Conservation (phyloP, 2,113 vertebrate species). For the Ariopsis seemanni region DNA sequence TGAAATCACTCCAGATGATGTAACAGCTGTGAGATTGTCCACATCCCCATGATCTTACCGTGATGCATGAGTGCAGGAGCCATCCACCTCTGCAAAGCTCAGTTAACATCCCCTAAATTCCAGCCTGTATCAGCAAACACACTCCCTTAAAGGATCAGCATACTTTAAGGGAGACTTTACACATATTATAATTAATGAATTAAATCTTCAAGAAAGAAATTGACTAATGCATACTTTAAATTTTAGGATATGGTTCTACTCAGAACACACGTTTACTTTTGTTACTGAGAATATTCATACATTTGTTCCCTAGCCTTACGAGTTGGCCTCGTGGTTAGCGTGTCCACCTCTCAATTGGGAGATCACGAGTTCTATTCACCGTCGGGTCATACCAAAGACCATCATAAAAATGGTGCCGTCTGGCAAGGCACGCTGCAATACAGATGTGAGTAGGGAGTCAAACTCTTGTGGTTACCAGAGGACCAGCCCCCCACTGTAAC, state of each 20-base stretch:
- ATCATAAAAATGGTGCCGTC: no score
- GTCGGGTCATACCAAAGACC: no score
- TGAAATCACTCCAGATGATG: slow-evolving; percentile 55
- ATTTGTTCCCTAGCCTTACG: background rate
- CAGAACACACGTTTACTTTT: background rate
- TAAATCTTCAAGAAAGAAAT: background rate
- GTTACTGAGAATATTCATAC: background rate
- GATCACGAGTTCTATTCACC: no score
- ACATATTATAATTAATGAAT: background rate
- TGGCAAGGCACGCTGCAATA: no score
- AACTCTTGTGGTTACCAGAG: no score
- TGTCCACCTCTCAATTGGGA: no score
- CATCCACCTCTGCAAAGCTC: background rate
- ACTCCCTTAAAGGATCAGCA: background rate
- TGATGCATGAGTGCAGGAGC: background rate
- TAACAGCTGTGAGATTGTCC: slow-evolving; percentile 64
- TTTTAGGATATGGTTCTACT: background rate
- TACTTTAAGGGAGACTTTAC: background rate
- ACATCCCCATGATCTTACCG: slow-evolving; percentile 44
- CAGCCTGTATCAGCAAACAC: slow-evolving; percentile 1
- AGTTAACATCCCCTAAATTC: background rate
- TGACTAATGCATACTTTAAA: background rate
- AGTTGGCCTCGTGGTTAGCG: no score
- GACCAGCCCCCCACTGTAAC: no score
- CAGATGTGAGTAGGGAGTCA: no score